Percentiles rank a stretch among this genome's conserved stretches.
phyloP scores from a whole-genome alignment of 2,888 invertebrate species.

The Lamellibrachia columna region DNA sequence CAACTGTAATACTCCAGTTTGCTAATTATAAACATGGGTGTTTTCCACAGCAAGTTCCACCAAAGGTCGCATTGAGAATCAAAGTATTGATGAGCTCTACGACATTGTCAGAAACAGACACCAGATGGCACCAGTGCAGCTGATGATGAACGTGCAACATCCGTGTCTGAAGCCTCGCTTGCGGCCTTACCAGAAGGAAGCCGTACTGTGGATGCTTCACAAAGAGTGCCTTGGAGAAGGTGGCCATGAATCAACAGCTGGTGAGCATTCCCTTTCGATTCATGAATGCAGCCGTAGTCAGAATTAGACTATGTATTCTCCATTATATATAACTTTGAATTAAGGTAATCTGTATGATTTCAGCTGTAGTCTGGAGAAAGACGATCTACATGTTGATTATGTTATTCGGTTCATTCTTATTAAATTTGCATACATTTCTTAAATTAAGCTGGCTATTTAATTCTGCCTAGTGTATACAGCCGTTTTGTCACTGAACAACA shows the following conservation, averaged over 20 bases:
- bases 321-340: not conserved
- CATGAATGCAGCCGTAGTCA: not conserved
- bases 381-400: no score
- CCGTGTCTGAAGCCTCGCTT: constrained; percentile 69
- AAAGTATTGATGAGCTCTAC: constrained; percentile 61
- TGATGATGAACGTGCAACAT: constrained; percentile 52
- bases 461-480: not conserved
- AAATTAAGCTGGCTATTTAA: no score
- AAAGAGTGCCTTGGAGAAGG: constrained; percentile 66
- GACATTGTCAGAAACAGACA: constrained; percentile 54
- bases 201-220: constrained; percentile 77
- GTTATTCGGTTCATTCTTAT: no score
- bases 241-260: not conserved
- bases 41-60: not conserved
- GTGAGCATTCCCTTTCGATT: not conserved
- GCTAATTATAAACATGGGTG: not conserved
- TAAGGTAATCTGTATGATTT: no score
- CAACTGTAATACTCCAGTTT: not conserved
- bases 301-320: not conserved
- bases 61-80: constrained; percentile 43
- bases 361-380: no score
- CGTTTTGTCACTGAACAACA: no score
- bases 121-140: not conserved
- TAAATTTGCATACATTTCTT: no score
- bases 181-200: constrained; percentile 74